phyloP scores from a whole-genome alignment of 2,113 vertebrate species.

The Neotoma lepida region DNA sequence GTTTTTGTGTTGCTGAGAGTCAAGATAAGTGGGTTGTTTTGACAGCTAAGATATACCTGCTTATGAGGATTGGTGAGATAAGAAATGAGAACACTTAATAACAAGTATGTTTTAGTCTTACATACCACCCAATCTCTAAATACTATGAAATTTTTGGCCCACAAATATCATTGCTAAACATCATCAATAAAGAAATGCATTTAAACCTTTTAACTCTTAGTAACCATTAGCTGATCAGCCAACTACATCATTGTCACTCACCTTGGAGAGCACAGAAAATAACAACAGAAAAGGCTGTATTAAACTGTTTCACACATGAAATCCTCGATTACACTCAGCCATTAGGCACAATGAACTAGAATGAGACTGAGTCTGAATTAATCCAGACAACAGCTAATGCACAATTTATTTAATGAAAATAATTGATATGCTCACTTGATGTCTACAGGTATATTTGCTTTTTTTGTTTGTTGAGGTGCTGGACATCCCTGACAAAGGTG shows the following conservation, averaged over 20 bases:
- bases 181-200: not conserved
- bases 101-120: not conserved
- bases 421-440: not conserved
- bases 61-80: not conserved
- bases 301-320: not conserved
- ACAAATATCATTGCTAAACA: not conserved
- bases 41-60: not conserved
- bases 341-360: not conserved
- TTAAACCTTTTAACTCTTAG: slow-evolving; percentile 1
- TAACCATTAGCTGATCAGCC: slow-evolving; percentile 21
- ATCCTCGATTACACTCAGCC: not conserved
- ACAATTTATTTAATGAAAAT: slow-evolving; percentile 5
- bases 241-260: not conserved
- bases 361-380: not conserved
- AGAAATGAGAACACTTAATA: slow-evolving; percentile 21
- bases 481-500: not conserved
- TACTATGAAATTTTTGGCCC: not conserved
- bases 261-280: not conserved
- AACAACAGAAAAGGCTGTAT: not conserved
- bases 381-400: not conserved
- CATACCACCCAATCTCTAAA: not conserved
- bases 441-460: not conserved
- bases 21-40: not conserved
- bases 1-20: not conserved
- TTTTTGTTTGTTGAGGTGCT: not conserved